Evolutionary conservation across 2,113 vertebrate species (phyloP).

Genomic region (Ginglymostoma cirratum): DNA sequence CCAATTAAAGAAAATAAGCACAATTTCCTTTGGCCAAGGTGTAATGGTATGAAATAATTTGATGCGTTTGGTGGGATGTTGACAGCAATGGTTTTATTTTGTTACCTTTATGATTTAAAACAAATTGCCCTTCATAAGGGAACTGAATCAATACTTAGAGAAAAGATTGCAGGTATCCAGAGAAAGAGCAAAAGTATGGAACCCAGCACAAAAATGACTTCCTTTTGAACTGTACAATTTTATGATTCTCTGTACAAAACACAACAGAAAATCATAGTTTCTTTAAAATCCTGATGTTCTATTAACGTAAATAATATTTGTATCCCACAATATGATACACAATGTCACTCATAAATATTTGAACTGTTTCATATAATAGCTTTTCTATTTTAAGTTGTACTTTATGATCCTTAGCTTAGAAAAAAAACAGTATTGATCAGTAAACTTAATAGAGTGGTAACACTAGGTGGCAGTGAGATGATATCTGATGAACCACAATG

Average conservation of each 20-base stretch:
- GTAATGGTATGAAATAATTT: background rate
- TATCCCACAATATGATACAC: background rate
- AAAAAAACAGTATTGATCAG: background rate
- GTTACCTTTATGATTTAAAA: background rate
- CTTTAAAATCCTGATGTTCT: background rate
- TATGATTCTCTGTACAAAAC: background rate
- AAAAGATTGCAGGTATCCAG: background rate
- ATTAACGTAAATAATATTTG: background rate
- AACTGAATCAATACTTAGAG: background rate
- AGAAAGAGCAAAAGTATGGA: background rate
- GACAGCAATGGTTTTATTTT: background rate
- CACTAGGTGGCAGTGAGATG: background rate
- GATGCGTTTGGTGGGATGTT: background rate
- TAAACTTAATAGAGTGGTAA: background rate
- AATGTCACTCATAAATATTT: background rate
- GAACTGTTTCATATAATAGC: background rate
- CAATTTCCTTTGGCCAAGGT: background rate
- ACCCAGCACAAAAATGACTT: background rate
- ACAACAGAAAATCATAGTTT: background rate
- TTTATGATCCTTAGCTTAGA: background rate
- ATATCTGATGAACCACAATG: background rate
- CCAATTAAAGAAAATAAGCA: background rate
- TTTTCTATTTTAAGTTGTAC: background rate
- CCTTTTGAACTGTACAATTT: background rate
- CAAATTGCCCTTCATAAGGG: background rate